Conservation (phyloP, 2,797 vertebrate genomes). For the Neosilurus hyrtlii region DNA sequence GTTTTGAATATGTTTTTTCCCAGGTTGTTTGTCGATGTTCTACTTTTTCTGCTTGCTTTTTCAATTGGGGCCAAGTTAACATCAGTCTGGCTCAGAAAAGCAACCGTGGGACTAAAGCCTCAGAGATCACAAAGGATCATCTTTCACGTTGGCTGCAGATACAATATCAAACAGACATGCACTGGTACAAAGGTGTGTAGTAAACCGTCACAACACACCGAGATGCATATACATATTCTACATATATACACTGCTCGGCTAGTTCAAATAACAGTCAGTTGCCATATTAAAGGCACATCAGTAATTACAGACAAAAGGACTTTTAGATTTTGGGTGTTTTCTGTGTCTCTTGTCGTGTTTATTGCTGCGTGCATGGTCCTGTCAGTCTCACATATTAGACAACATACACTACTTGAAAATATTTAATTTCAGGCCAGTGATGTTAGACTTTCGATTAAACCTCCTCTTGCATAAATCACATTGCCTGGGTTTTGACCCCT, state of each 20-base stretch:
- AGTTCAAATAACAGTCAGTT: not conserved
- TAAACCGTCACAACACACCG: slow-evolving; percentile 14
- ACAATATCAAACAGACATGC: slow-evolving; percentile 34
- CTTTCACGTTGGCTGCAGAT: slow-evolving; percentile 14
- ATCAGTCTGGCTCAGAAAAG: slow-evolving; percentile 34
- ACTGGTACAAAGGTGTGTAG: slow-evolving; percentile 26
- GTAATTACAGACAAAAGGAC: not conserved
- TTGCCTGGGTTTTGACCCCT: slow-evolving; percentile 39
- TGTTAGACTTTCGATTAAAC: slow-evolving; percentile 50
- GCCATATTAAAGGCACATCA: not conserved
- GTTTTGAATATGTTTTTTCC: not conserved
- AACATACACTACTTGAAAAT: not conserved
- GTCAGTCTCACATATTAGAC: not conserved
- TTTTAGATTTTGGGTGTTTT: not conserved
- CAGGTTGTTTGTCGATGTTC: slow-evolving; percentile 7
- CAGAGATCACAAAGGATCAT: slow-evolving; percentile 32
- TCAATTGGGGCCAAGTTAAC: slow-evolving; percentile 30
- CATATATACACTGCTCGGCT: not conserved
- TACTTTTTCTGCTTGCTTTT: slow-evolving; percentile 27
- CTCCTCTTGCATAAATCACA: slow-evolving; percentile 41
- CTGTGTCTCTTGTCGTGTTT: no score
- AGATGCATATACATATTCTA: not conserved
- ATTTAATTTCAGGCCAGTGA: slow-evolving; percentile 52
- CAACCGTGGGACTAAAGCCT: slow-evolving; percentile 29
- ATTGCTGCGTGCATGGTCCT: not conserved